Conservation (phyloP, 2,797 vertebrate genomes). For the Pterois miles region DNA sequence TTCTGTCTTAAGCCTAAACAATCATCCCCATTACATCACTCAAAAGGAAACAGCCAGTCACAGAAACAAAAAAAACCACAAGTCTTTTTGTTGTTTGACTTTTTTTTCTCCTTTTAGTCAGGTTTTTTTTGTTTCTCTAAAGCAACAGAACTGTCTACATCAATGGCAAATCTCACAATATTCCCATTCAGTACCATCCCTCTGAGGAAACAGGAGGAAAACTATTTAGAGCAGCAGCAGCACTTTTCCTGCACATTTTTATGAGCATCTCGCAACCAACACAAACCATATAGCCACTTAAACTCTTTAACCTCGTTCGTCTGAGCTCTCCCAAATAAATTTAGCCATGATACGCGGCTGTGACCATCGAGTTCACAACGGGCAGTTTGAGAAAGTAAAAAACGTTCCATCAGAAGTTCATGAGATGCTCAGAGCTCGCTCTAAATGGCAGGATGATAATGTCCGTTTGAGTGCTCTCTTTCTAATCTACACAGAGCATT, state of each 20-base stretch:
- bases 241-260: conserved; percentile 47
- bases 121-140: conserved; percentile 52
- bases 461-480: conserved; percentile 16
- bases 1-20: conserved; percentile 6
- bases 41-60: conserved; percentile 14
- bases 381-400: conserved; percentile 20
- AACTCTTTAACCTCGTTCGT: conserved; percentile 2
- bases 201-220: conserved; percentile 44
- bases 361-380: neutral
- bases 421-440: conserved; percentile 21
- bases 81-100: conserved; percentile 48
- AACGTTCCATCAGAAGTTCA: conserved; percentile 15
- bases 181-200: conserved; percentile 65
- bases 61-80: conserved; percentile 57
- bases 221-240: conserved; percentile 61
- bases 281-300: conserved; percentile 48
- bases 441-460: conserved; percentile 28
- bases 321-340: conserved; percentile 25
- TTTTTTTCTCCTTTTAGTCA: conserved; percentile 55
- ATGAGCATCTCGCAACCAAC: conserved; percentile 37
- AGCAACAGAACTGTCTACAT: conserved; percentile 76
- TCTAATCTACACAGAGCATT: conserved; percentile 34
- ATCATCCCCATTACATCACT: conserved; percentile 29
- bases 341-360: conserved; percentile 23
- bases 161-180: conserved; percentile 71